A percentile compares a stretch with the other conserved stretches of the same genome.
These are phyloP conservation scores for Rousettus leschenaultii DNA, from an alignment of 2,113 vertebrate genomes.

Conservation along the genomic window DNA sequence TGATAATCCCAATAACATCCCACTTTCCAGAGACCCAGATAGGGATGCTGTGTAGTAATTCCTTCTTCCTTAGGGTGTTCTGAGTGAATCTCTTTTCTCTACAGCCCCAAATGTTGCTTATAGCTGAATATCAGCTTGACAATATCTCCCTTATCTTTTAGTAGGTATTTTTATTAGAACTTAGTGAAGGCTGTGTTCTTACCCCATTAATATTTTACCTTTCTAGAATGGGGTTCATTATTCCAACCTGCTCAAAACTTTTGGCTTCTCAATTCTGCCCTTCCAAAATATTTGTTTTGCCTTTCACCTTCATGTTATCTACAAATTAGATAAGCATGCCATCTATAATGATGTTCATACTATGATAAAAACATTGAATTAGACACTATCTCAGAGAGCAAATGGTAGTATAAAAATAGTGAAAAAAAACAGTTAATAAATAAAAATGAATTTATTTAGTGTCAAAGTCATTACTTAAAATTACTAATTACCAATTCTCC, in stretches of 20 bases:
- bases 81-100: neutral
- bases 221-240: neutral
- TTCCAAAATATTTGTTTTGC: neutral
- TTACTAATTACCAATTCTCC: slow-evolving; percentile 7
- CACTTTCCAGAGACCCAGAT: neutral
- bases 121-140: neutral
- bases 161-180: neutral
- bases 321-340: neutral
- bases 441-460: slow-evolving; percentile 29
- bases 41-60: neutral
- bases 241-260: neutral
- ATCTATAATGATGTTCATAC: neutral
- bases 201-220: neutral
- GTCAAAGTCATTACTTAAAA: neutral
- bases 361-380: neutral
- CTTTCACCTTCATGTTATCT: neutral
- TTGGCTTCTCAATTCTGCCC: neutral
- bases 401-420: neutral
- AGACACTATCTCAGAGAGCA: neutral
- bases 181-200: slow-evolving; percentile 13
- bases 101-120: neutral
- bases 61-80: neutral
- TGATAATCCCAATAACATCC: neutral
- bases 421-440: neutral
- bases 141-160: neutral